These are phyloP conservation scores for Nothocercus nigrocapillus DNA, from an alignment of 2,113 vertebrate genomes.

Conservation along the genomic window DNA sequence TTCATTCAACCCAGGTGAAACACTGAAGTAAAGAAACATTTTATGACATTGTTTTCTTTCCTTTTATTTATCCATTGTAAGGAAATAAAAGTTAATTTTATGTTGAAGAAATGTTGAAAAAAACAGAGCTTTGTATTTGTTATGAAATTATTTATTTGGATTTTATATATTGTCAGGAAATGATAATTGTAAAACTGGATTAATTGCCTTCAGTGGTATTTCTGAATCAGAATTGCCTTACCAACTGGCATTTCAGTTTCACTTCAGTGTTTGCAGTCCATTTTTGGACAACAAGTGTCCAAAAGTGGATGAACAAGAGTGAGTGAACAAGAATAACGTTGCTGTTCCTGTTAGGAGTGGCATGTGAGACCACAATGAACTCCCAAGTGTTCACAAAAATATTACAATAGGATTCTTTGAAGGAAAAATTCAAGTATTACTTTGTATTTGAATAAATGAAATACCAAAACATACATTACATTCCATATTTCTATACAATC, in stretches of 20 bases:
- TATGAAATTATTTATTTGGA: neutral
- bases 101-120: neutral
- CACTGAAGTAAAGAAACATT: neutral
- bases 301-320: neutral
- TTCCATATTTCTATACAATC: neutral
- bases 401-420: neutral
- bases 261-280: neutral
- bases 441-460: neutral
- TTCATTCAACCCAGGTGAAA: neutral
- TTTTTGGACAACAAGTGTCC: neutral
- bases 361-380: neutral
- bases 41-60: neutral
- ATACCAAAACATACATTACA: neutral
- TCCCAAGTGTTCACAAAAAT: neutral
- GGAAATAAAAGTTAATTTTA: neutral
- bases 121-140: neutral
- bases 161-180: neutral
- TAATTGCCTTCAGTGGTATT: neutral
- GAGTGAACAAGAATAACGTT: neutral
- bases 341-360: neutral
- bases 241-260: neutral
- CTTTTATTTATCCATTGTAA: neutral
- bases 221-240: neutral
- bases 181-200: neutral
- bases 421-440: neutral